Evolutionary conservation across 2,797 vertebrate species (phyloP).

Genomic region (Neostethus bicornis): DNA sequence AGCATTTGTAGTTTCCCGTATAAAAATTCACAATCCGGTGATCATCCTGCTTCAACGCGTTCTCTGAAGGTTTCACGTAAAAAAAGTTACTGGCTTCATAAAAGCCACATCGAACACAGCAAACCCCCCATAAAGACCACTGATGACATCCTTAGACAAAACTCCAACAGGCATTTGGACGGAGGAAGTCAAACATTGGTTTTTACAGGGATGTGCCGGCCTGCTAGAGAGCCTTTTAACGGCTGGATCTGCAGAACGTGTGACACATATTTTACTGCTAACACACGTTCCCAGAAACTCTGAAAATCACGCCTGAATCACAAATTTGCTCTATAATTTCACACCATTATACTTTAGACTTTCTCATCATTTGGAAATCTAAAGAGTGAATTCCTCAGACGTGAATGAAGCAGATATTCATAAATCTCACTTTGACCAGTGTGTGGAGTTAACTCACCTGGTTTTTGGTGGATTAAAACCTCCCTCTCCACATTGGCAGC

Average conservation of each 20-base stretch:
- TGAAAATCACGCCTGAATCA: constrained; percentile 2
- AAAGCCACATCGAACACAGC: constrained; percentile 56
- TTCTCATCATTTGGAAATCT: not conserved
- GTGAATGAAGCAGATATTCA: not conserved
- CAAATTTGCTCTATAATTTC: not conserved
- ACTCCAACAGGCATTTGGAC: constrained; percentile 60
- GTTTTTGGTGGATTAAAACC: not conserved
- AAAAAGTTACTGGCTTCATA: constrained; percentile 67
- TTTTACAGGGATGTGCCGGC: constrained; percentile 34
- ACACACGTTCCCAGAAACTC: constrained; percentile 19
- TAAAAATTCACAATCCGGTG: constrained; percentile 53
- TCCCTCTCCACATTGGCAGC: not conserved
- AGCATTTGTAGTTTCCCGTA: constrained; percentile 26
- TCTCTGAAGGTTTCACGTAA: constrained; percentile 66
- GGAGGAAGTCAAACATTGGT: constrained; percentile 39
- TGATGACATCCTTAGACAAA: constrained; percentile 66
- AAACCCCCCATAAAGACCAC: constrained; percentile 63
- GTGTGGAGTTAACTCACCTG: not conserved
- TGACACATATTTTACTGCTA: constrained; percentile 21
- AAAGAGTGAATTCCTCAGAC: not conserved
- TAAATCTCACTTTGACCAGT: not conserved
- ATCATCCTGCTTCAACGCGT: constrained; percentile 65
- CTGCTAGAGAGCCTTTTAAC: constrained; percentile 22
- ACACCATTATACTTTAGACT: not conserved
- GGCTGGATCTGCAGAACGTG: constrained; percentile 24